Conservation (phyloP, 2,888 invertebrate genomes). For the Sisyra nigra region DNA sequence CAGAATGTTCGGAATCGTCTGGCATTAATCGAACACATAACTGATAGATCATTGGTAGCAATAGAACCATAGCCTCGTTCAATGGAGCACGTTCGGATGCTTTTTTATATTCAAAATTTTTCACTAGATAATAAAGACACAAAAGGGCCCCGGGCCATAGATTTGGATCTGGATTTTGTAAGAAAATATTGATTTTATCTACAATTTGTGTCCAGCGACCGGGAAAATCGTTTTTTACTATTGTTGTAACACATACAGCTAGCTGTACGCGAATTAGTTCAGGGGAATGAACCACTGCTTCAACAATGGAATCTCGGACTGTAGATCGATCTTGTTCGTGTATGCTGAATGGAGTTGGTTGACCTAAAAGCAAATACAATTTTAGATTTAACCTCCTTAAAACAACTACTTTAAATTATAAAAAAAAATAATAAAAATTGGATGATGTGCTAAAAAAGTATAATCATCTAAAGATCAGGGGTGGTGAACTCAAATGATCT, state of each 20-base stretch:
- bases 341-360: constrained; percentile 65
- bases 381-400: too few relatives aligned
- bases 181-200: constrained; percentile 76
- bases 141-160: constrained; percentile 86
- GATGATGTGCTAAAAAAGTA: background rate
- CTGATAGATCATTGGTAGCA: constrained; percentile 84
- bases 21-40: constrained; percentile 61
- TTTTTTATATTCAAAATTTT: constrained; percentile 83
- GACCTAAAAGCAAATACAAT: constrained; percentile 26
- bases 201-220: constrained; percentile 89
- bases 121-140: constrained; percentile 85
- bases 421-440: background rate
- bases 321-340: constrained; percentile 93
- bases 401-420: background rate
- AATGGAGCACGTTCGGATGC: constrained; percentile 77
- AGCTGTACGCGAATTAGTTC: constrained; percentile 81
- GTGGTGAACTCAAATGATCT: too few relatives aligned
- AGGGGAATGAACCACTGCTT: constrained; percentile 86
- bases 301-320: constrained; percentile 87
- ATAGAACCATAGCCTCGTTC: constrained; percentile 86
- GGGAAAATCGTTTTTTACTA: constrained; percentile 93
- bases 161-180: constrained; percentile 77
- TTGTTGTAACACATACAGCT: constrained; percentile 80
- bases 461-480: background rate
- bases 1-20: constrained; percentile 75